Evolutionary conservation across 1,140 invertebrate genomes (phyloP), one percentile per base, ranked within the genome.

Genomic region (Carposina sasakii): DNA sequence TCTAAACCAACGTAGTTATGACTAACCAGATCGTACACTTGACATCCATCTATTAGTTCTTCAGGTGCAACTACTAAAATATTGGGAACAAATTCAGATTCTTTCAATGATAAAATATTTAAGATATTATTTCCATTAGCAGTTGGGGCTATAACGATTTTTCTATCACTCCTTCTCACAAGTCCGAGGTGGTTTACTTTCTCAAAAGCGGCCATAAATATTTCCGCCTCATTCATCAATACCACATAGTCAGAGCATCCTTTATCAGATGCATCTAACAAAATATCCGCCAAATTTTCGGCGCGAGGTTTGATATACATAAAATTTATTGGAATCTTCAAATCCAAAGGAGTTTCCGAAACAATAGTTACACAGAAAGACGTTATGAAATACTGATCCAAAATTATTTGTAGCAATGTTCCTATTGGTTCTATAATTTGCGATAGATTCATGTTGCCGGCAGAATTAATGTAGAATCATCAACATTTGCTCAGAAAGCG

Each of bases 211-310:
- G 4, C 21, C 59, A 81, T 71, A 60, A 81, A 84, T 9, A 47
- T 52, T 36, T 58, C 26, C 2, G 73, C 71, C 5, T 79, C 51
- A 20, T 39, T 41, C 37, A 76, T 49, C 28, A 58, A 54, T 6
- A 84, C 57, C 6, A 84, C 67, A 33, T 71, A 84, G 66, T 84
- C 77, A 3, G 75, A 78, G 57, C 81, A 84, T 2, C 75, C 77
- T 19, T 48, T 65, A 49, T 84, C 76, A 0, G 71, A 74, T 12
- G 67, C 66, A 12, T 64, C 33, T 1, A 73, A 46, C 47, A 81
- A 52, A 22, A 58, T 41, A 12, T 70, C 30, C 9, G 48, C 26
- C 1, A 81, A 46, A 43, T 57, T 53, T 17, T 62, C 49, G 1
- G 3, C 10, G 19, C 19, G 2, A 34, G 17, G 19, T 15, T 42